These are phyloP conservation scores for Drosophila pseudoobscura DNA, from an alignment of 1,140 invertebrate species.

Conservation along the genomic window DNA sequence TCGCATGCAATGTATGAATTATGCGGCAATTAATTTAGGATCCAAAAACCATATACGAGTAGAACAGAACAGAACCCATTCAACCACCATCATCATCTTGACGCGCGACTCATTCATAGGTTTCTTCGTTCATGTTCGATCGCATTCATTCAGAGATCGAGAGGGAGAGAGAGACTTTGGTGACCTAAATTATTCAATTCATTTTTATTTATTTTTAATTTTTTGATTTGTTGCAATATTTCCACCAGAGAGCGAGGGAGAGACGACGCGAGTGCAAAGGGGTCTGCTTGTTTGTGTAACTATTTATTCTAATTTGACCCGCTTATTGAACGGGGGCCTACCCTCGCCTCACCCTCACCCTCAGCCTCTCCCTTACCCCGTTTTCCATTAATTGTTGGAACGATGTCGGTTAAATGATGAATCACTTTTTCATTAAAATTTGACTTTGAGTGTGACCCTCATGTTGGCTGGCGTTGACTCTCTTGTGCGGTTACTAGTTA, in stretches of 20 bases:
- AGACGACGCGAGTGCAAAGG: conserved; percentile 48
- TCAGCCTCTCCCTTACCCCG: conserved; percentile 37
- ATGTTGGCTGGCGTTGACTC: conserved; percentile 61
- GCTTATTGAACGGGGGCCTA: conserved; percentile 61
- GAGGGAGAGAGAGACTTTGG: conserved; percentile 31
- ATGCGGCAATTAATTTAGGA: conserved; percentile 70
- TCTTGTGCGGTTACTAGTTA: conserved; percentile 56
- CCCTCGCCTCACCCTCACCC: conserved; percentile 7
- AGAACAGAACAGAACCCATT: conserved; percentile 20
- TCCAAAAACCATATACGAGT: conserved; percentile 26
- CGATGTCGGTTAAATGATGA: conserved; percentile 78
- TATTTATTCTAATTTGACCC: conserved; percentile 83
- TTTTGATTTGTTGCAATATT: conserved; percentile 82
- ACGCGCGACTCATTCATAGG: conserved; percentile 33
- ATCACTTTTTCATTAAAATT: conserved; percentile 82
- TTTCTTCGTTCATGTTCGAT: conserved; percentile 24
- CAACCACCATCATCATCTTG: conserved; percentile 33
- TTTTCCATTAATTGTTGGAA: conserved; percentile 67
- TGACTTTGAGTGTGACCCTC: conserved; percentile 78
- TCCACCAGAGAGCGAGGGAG: conserved; percentile 4
- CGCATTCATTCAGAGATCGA: conserved; percentile 8
- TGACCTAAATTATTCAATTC: conserved; percentile 83
- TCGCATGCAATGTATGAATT: conserved; percentile 68
- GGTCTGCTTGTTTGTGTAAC: conserved; percentile 79
- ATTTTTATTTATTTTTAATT: conserved; percentile 83